A percentile compares a stretch with the other conserved stretches of the same genome.
Evolutionary conservation across 1,140 invertebrate genomes (phyloP).

Genomic region (Wasmannia auropunctata): DNA sequence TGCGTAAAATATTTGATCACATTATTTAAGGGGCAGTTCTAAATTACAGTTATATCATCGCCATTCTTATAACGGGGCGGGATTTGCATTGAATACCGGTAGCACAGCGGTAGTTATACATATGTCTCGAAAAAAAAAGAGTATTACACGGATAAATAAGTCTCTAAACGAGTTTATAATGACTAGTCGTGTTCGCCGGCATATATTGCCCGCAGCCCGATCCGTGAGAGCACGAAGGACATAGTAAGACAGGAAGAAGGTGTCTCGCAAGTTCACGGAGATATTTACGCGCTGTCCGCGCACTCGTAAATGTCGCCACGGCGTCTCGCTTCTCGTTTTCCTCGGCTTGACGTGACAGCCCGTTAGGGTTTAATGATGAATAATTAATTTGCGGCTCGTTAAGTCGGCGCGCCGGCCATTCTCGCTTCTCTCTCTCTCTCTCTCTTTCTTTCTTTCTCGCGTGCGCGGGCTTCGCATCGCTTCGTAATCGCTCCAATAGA

Average conservation of each 20-base stretch:
- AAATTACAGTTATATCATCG: slow-evolving; percentile 10
- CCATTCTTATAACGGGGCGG: neutral
- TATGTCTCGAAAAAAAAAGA: slow-evolving; percentile 11
- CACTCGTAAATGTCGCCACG: slow-evolving; percentile 75
- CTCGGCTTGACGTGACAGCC: slow-evolving; percentile 62
- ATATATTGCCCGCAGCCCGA: slow-evolving; percentile 58
- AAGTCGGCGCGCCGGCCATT: slow-evolving; percentile 9
- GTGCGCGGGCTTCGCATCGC: neutral
- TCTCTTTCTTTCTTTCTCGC: neutral
- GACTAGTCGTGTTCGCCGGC: slow-evolving; percentile 61
- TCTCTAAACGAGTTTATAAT: slow-evolving; percentile 63
- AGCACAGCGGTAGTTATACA: neutral
- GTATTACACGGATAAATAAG: slow-evolving; percentile 43
- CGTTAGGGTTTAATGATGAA: slow-evolving; percentile 71
- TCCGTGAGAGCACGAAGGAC: slow-evolving; percentile 55
- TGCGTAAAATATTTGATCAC: neutral
- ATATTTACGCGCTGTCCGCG: slow-evolving; percentile 77
- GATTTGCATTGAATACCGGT: neutral
- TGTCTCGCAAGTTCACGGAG: slow-evolving; percentile 73
- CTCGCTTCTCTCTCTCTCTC: neutral
- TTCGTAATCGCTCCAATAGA: slow-evolving; percentile 33
- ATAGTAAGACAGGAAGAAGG: slow-evolving; percentile 66
- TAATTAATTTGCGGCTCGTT: slow-evolving; percentile 73
- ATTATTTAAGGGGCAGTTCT: neutral
- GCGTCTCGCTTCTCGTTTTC: slow-evolving; percentile 66